A percentile compares a stretch with the other conserved stretches of the same genome.
phyloP scores from a whole-genome alignment of 92 coral and sea anemone species.

The Siderastrea siderea region DNA sequence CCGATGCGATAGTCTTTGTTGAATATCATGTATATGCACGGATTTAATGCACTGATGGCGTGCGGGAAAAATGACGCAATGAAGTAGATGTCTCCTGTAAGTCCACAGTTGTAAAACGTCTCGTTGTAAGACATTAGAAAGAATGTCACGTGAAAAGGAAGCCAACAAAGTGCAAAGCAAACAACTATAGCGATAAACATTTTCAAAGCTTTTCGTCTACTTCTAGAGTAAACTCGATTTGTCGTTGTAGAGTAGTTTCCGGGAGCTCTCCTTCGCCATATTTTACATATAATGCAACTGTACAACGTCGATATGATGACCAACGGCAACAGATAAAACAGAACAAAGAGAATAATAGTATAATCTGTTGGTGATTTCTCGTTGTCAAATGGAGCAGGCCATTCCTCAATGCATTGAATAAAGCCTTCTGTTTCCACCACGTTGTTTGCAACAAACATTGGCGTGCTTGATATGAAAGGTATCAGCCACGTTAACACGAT shows the following conservation, averaged over 20 bases:
- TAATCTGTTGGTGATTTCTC: conserved; percentile 51
- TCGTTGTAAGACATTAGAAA: conserved; percentile 50
- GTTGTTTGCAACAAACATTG: conserved; percentile 81
- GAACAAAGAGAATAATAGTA: conserved; percentile 71
- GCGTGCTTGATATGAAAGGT: conserved; percentile 67
- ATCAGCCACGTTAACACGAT: conserved; percentile 68
- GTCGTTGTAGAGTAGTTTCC: conserved; percentile 56
- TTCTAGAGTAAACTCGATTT: conserved; percentile 50
- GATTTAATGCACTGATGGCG: conserved; percentile 76
- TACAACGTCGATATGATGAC: conserved; percentile 57
- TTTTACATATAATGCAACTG: conserved; percentile 55
- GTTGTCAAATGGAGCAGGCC: conserved; percentile 75
- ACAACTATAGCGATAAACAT: conserved; percentile 75
- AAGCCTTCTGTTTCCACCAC: conserved; percentile 27
- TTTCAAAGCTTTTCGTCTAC: conserved; percentile 64
- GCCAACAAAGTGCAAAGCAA: conserved; percentile 75
- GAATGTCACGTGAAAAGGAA: conserved; percentile 69
- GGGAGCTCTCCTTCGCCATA: conserved; percentile 69
- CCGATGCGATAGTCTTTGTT: conserved; percentile 57
- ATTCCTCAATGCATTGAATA: conserved; percentile 65
- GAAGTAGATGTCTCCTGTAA: conserved; percentile 38
- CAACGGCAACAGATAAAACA: conserved; percentile 67
- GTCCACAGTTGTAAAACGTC: conserved; percentile 32
- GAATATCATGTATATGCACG: conserved; percentile 73
- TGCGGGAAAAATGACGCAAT: conserved; percentile 44